Evolutionary conservation across 2,113 vertebrate species (phyloP), one percentile per base, ranked within the genome.

Genomic region (Motacilla tschutschensis): DNA sequence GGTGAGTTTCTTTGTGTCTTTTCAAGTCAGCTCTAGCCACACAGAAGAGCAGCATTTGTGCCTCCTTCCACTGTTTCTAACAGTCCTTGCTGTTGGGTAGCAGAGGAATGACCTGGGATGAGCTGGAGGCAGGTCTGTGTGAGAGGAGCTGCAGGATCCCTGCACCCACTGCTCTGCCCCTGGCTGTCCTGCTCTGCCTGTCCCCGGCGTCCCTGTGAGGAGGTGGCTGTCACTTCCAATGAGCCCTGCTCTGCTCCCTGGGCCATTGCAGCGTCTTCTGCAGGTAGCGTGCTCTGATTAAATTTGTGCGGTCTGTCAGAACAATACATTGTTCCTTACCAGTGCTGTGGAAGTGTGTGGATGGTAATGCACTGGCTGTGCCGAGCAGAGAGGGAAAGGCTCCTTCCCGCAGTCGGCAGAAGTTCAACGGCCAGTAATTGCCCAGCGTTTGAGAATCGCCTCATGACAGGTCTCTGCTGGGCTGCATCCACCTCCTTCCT

Each of bases 301-400:
- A 18, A 51, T 82, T 19, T 69, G 81, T 65, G 63, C 48, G 31
- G 36, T 55, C 59, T 86, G 75, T 73, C 94, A 92, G 80, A 89
- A 92, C 53, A 78, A 64, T 55, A 6, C 31, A 14, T 53, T 46
- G 62, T 71, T 81, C 62, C 26, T 47, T 78, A 6, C 15, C 35
- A 17, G 33, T 14, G 41, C 22, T 33, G 44, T 57, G 72, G 53
- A 33, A 75, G 25, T 17, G 19, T 29, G 24, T 40, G 40, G 7
- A 1, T 24, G 58, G 25, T 8, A 28, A 50, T 7, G 4, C 1
- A 0, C 15, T 12, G 35, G 26, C 70, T 59, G 69, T 31, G 62
- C 51, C 47, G 57, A 67, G 79, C 41, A 31, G 65, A 35, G 44
- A 14, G 5, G 22, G n/a, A 50, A 67, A 62, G 35, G 86, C 74